Evolutionary conservation across 2,113 vertebrate species (phyloP).

Genomic region (Bujurquina vittata): DNA sequence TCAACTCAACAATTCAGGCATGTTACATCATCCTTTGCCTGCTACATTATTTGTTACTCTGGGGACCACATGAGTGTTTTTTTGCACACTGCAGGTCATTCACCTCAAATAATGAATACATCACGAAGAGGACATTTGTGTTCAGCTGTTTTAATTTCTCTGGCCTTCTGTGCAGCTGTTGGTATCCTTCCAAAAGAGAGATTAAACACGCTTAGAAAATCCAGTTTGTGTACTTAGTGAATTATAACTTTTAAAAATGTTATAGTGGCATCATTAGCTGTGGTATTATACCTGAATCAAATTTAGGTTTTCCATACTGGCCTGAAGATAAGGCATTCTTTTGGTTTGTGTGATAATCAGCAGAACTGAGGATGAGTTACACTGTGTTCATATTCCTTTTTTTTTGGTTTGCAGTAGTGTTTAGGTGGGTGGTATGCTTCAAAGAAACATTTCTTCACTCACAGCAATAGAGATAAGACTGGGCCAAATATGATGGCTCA

Average conservation of each 20-base stretch:
- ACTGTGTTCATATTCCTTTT: not conserved
- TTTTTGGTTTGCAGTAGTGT: not conserved
- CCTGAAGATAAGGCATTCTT: not conserved
- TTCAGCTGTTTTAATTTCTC: not conserved
- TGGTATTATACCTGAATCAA: not conserved
- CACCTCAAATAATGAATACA: constrained; percentile 1
- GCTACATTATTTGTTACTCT: not conserved
- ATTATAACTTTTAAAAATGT: constrained; percentile 1
- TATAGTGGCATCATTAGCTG: not conserved
- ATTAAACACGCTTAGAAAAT: not conserved
- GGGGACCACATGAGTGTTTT: not conserved
- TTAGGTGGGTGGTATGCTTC: not conserved
- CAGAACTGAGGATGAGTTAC: not conserved
- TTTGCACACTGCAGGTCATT: not conserved
- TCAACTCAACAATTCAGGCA: not conserved
- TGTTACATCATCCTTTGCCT: not conserved
- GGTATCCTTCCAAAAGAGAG: not conserved
- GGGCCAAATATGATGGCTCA: no score
- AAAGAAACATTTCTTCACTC: not conserved
- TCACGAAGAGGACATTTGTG: not conserved
- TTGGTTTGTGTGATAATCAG: not conserved
- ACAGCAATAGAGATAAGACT: not conserved
- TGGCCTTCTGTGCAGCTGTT: not conserved
- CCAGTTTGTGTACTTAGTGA: not conserved
- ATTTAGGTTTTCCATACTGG: not conserved